Percentiles rank a stretch among this genome's conserved stretches.
These are phyloP conservation scores for Hippopotamyrus pictus DNA, from an alignment of 2,797 vertebrate species.

Conservation along the genomic window DNA sequence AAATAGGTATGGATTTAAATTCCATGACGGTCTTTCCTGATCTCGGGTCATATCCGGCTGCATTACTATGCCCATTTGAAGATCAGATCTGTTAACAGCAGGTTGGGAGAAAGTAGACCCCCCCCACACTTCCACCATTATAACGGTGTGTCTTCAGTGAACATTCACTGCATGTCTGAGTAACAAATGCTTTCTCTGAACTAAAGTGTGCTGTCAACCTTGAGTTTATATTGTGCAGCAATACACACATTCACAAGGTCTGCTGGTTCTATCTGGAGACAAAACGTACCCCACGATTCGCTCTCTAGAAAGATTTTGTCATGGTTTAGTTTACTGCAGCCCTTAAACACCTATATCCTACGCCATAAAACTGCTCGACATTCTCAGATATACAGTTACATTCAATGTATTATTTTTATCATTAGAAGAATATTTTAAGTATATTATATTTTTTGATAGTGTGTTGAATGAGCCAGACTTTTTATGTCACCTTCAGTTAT, in stretches of 20 bases:
- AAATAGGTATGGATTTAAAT: neutral
- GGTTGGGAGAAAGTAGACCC: neutral
- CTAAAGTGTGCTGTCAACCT: neutral
- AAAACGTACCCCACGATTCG: neutral
- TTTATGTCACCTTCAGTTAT: neutral
- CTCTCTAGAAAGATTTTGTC: neutral
- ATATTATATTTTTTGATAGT: neutral
- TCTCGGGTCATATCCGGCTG: neutral
- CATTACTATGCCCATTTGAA: neutral
- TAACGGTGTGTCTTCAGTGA: neutral
- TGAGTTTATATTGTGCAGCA: neutral
- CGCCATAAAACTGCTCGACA: neutral
- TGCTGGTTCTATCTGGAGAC: neutral
- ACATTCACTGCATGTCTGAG: neutral
- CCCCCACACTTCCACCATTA: neutral
- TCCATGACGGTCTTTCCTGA: neutral
- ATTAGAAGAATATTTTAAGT: neutral
- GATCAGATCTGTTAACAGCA: neutral
- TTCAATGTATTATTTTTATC: neutral
- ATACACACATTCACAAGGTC: neutral
- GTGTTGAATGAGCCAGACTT: neutral
- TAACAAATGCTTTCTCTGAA: neutral
- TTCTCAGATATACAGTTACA: too few species aligned
- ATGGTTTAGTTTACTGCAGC: neutral
- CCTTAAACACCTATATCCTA: neutral